Evolutionary conservation across 1,140 invertebrate genomes (phyloP).

Genomic region (Drosophila seguyi): DNA sequence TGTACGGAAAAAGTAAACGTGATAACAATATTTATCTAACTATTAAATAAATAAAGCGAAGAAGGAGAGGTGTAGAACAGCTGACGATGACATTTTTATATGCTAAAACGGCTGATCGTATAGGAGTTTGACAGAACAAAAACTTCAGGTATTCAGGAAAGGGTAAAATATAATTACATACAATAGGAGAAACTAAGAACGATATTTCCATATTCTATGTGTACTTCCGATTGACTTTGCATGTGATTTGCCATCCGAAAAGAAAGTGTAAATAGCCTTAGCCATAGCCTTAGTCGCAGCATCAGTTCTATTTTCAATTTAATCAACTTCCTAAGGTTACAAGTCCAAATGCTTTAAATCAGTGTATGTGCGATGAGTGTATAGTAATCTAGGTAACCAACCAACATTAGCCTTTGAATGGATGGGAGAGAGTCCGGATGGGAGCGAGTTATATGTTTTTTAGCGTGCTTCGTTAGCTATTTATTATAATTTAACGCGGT

Average conservation of each 20-base stretch:
- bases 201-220: slow-evolving; percentile 51
- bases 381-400: slow-evolving; percentile 34
- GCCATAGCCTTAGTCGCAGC: slow-evolving; percentile 37
- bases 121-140: slow-evolving; percentile 39
- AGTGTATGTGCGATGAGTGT: slow-evolving; percentile 40
- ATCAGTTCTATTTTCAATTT: slow-evolving; percentile 20
- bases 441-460: slow-evolving; percentile 2
- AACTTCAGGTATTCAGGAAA: slow-evolving; percentile 53
- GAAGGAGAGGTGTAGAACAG: not conserved
- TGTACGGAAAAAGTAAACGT: slow-evolving; percentile 40
- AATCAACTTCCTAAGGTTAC: slow-evolving; percentile 33
- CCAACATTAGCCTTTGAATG: slow-evolving; percentile 32
- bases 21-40: slow-evolving; percentile 47
- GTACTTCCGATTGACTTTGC: slow-evolving; percentile 54
- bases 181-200: slow-evolving; percentile 29
- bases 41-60: slow-evolving; percentile 22
- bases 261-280: slow-evolving; percentile 46
- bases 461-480: slow-evolving; percentile 27
- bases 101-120: slow-evolving; percentile 16
- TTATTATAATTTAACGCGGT: slow-evolving; percentile 4
- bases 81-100: slow-evolving; percentile 39
- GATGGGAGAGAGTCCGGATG: not conserved
- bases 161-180: slow-evolving; percentile 35
- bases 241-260: slow-evolving; percentile 32
- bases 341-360: slow-evolving; percentile 48